These are phyloP conservation scores for Drosophila parthenogenetica DNA, from an alignment of 2,888 invertebrate genomes.

Conservation along the genomic window DNA sequence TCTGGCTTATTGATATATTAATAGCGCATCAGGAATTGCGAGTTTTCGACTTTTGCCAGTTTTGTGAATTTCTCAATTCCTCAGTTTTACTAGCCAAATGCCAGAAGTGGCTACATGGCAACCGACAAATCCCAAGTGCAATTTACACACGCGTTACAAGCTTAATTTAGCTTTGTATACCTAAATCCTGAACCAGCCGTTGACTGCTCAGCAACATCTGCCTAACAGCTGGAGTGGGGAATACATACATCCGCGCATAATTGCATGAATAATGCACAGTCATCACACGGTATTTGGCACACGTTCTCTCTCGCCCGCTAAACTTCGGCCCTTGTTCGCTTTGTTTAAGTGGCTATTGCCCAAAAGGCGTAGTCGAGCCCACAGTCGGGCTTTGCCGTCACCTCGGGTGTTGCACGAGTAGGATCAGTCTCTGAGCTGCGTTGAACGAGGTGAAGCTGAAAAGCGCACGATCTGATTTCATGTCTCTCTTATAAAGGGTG, in stretches of 20 bases:
- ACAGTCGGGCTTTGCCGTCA: too few species aligned
- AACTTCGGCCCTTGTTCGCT: conserved; percentile 3
- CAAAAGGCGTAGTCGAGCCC: too few species aligned
- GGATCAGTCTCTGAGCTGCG: too few species aligned
- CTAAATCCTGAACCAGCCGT: conserved; percentile 8
- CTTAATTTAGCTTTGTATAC: conserved; percentile 1
- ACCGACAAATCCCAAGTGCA: conserved; percentile 16
- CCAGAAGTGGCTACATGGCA: conserved; percentile 18
- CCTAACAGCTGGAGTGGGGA: conserved; percentile 7
- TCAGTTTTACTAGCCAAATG: conserved; percentile 4
- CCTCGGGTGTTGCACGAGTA: too few species aligned
- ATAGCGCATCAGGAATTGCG: conserved; percentile 6
- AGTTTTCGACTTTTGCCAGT: too few species aligned
- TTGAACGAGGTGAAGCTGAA: too few species aligned
- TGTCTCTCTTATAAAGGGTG: too few species aligned
- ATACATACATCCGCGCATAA: conserved; percentile 38
- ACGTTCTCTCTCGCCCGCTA: not conserved
- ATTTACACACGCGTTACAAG: conserved; percentile 19
- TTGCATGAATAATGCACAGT: conserved; percentile 63
- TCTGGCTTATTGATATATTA: conserved; percentile 33
- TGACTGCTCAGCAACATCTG: conserved; percentile 4
- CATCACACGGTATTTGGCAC: conserved; percentile 17
- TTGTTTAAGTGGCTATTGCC: conserved; percentile 28
- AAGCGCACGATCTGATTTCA: too few species aligned
- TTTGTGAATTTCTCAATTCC: not conserved